Base-by-base conservation (phyloP, 2,888 invertebrate species). In the Cephalotes varians region DNA sequence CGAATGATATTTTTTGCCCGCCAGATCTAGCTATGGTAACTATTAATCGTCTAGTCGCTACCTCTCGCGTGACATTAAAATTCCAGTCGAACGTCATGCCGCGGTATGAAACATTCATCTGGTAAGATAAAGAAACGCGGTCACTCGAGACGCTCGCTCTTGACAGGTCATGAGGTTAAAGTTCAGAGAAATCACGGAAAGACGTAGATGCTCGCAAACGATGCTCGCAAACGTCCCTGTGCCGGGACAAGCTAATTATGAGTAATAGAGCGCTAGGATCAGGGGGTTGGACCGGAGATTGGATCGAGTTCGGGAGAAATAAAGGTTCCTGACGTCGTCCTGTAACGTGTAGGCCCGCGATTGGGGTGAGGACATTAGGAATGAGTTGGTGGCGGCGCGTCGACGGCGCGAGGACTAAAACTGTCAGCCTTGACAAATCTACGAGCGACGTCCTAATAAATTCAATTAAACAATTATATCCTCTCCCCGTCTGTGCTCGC, bases 401-500 rank as follows among this genome's bases (percentile, higher is more conserved):
- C 89, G 83, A 82, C 83, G 76, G 56, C 81, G 87, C 77, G 81
- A 85, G 85, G 84, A 86, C 91, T 91, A 88, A 89, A 91, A 88
- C 89, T 91, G 91, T 91, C 91, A 90, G 87, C 88, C 85, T 81
- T 91, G 91, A 92, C 92, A 92, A 91, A 91, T 91, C 90, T 92
- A 91, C 91, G 90, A 90, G 84, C 87, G 86, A 85, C 87, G 85
- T 81, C 81, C 88, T 91, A 90, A 93, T 92, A 92, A 93, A 94
- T 94, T 93, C 93, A 93, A 94, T 94, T 94, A 94, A 93, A 94
- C 91, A 94, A 94, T 94, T 94, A 94, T 92, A 91, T 90, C 79
- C 65, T 54, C 47, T 34, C 44, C 60, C 60, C 18, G n/a, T 44
- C 65, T 28, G 40, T 67, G 67, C 62, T 40, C 83, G 71, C 82